These are phyloP conservation scores for Astur gentilis DNA, from an alignment of 2,113 vertebrate genomes.

Conservation along the genomic window DNA sequence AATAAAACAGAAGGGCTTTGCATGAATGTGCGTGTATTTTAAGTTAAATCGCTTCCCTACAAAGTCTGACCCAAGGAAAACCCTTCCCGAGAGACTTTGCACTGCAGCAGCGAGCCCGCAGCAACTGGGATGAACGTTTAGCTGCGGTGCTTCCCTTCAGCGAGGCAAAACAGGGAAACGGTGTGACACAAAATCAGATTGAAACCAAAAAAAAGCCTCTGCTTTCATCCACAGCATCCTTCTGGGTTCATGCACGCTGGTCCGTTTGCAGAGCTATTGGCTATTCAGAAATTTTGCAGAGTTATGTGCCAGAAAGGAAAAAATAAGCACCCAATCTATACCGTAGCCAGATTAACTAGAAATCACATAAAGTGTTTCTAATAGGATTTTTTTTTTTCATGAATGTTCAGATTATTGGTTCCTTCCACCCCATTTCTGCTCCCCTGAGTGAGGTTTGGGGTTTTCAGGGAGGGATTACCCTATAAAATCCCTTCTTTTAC, in stretches of 20 bases:
- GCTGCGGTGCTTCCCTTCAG: neutral
- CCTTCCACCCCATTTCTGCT: neutral
- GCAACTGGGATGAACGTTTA: neutral
- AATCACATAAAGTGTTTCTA: neutral
- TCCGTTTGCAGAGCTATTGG: neutral
- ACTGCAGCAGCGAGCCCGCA: neutral
- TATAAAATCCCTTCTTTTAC: neutral
- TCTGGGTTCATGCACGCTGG: neutral
- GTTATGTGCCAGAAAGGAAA: neutral
- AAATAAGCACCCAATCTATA: neutral
- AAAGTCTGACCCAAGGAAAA: neutral
- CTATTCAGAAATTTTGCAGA: neutral
- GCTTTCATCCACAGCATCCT: neutral
- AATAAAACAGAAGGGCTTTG: neutral
- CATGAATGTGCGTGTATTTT: neutral
- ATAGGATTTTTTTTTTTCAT: too few species aligned
- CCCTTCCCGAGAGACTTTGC: rapidly evolving
- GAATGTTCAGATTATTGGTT: neutral
- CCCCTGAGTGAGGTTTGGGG: neutral
- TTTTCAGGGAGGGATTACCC: neutral
- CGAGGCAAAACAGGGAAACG: neutral
- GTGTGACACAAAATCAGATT: neutral
- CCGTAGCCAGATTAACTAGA: rapidly evolving
- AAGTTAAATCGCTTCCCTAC: neutral
- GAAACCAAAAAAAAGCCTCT: neutral